Evolutionary conservation across 2,797 vertebrate genomes (phyloP).

Genomic region (Megalops cyprinoides): DNA sequence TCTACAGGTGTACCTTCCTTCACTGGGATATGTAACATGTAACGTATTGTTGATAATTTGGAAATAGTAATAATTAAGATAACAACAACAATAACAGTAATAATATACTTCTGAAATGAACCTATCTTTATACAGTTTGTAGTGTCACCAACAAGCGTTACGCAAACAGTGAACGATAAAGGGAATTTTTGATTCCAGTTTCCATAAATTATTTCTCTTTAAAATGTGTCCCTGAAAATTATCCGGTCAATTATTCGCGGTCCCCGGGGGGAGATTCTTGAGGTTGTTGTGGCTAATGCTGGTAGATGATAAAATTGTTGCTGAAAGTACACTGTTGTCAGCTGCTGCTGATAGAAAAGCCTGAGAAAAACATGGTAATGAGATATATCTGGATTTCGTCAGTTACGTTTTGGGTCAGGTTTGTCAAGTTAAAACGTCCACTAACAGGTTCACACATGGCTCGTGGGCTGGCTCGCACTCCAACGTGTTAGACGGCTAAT

Average conservation of each 20-base stretch:
- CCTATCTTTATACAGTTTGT: not conserved
- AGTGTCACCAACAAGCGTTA: not conserved
- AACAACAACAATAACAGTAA: not conserved
- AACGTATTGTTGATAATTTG: too few species aligned
- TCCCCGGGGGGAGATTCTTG: not conserved
- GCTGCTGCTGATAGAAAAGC: slow-evolving; percentile 4
- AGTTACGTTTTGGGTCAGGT: slow-evolving; percentile 6
- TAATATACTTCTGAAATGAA: not conserved
- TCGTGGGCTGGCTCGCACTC: slow-evolving; percentile 13
- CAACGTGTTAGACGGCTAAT: slow-evolving; percentile 19
- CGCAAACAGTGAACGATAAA: not conserved
- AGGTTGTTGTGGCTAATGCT: not conserved
- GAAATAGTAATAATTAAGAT: too few species aligned
- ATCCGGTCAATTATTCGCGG: not conserved
- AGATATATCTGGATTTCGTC: slow-evolving; percentile 1
- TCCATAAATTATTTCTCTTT: not conserved
- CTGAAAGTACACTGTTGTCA: not conserved
- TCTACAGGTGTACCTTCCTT: not conserved
- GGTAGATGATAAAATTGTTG: not conserved
- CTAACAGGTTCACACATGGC: slow-evolving; percentile 20
- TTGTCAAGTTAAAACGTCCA: slow-evolving; percentile 13
- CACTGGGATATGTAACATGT: not conserved
- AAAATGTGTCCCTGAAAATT: not conserved
- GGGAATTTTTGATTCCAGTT: not conserved
- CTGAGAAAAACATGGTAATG: not conserved